Conservation (phyloP, 2,797 vertebrate genomes). For the Amblyopsis hoosieri region DNA sequence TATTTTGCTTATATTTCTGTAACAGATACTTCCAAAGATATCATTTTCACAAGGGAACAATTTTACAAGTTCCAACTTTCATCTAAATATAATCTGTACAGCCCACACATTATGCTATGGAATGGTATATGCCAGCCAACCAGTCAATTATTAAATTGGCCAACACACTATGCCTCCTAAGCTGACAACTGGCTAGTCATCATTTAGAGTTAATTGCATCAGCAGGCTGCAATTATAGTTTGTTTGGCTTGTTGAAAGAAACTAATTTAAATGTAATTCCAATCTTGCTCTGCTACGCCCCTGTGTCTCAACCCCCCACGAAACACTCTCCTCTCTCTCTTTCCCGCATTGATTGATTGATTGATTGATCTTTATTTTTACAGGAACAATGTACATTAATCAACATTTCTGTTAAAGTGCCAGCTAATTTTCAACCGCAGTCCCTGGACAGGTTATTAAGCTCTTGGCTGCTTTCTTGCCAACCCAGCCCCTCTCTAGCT, state of each 20-base stretch:
- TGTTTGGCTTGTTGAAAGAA: background rate
- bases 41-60: background rate
- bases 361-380: no score
- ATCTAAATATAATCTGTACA: background rate
- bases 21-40: no score
- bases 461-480: no score
- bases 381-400: no score
- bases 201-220: background rate
- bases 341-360: no score
- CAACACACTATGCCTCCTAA: background rate
- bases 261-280: background rate
- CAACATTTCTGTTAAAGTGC: no score
- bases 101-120: background rate
- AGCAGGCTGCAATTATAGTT: background rate
- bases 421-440: no score
- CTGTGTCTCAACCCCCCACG: no score
- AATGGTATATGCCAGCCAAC: background rate
- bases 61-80: background rate
- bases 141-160: background rate
- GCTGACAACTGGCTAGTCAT: background rate
- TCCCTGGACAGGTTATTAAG: no score
- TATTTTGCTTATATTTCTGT: no score
- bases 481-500: no score
- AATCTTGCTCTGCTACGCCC: background rate
- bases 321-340: no score